Evolutionary conservation across 2,797 vertebrate genomes (phyloP).

Genomic region (Macropodus opercularis): DNA sequence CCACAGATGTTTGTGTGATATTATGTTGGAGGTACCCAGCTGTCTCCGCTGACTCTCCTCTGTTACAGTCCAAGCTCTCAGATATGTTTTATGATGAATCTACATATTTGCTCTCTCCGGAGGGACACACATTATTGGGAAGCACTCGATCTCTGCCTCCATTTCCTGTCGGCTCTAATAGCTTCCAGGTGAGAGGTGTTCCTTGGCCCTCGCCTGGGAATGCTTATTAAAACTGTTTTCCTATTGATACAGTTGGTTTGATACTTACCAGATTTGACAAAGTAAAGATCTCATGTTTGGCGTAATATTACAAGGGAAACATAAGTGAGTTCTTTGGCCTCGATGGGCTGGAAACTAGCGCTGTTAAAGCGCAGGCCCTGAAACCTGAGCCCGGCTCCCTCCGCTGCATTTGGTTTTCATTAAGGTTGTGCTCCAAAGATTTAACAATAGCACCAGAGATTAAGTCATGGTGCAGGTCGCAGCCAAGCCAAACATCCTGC

Average conservation of each 20-base stretch:
- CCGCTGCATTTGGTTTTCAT: slow-evolving; percentile 82
- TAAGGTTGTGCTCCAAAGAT: slow-evolving; percentile 72
- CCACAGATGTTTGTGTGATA: slow-evolving; percentile 69
- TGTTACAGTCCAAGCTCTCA: slow-evolving; percentile 53
- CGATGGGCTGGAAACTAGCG: slow-evolving; percentile 72
- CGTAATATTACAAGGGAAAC: slow-evolving; percentile 81
- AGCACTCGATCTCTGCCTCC: slow-evolving; percentile 76
- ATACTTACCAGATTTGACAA: slow-evolving; percentile 81
- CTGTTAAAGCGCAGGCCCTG: slow-evolving; percentile 76
- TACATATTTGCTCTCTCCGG: slow-evolving; percentile 72
- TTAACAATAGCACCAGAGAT: slow-evolving; percentile 82
- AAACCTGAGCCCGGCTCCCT: slow-evolving; percentile 66
- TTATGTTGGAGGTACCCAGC: slow-evolving; percentile 65
- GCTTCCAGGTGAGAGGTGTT: slow-evolving; percentile 82
- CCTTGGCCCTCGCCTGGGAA: slow-evolving; percentile 68
- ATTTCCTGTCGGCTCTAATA: slow-evolving; percentile 79
- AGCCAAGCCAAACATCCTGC: slow-evolving; percentile 85
- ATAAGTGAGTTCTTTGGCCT: slow-evolving; percentile 79
- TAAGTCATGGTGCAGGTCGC: slow-evolving; percentile 76
- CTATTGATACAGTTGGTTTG: slow-evolving; percentile 80
- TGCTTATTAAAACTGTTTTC: slow-evolving; percentile 81
- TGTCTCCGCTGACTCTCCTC: slow-evolving; percentile 62
- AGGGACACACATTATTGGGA: slow-evolving; percentile 73
- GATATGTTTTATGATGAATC: slow-evolving; percentile 78
- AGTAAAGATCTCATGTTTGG: slow-evolving; percentile 84